Evolutionary conservation across 2,113 vertebrate species (phyloP), one percentile per base, ranked within the genome.

Genomic region (Paracanthobrama guichenoti): DNA sequence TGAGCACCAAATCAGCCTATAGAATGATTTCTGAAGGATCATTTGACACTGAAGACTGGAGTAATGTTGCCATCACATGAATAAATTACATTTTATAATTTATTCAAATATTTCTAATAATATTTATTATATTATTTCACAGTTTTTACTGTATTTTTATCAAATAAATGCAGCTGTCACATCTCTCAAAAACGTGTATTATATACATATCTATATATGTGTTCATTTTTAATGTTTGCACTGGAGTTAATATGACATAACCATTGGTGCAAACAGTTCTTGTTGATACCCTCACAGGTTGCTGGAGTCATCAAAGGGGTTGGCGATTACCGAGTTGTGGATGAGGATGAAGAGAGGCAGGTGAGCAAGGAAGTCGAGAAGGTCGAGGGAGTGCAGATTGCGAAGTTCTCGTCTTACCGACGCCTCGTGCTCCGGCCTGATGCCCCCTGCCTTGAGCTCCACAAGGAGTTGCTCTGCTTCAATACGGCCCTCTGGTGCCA

Each of bases 351-450:
- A 90, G 24, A 95, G 87, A 0, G 93, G 92, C 77, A 95, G 88
- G 81, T 92, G 90, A 26, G 89, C 93, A 44, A 93, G 90, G 80
- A 95, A 96, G 89, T 93, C 93, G 4, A 90, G 89, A 87, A 93
- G 86, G 86, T 90, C 86, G 3, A 95, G 90, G 0, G 93, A 90
- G 1, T 89, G 85, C 18, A 91, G 35, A 50, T 85, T 87, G 44
- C 50, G 73, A 59, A 93, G 91, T 26, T 88, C 86, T 81, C 87
- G 84, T 46, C 87, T 83, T 57, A 93, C 18, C 0, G 86, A 84
- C 53, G 87, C 88, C 87, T 94, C 66, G 0, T 91, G 87, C 35
- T 91, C 88, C 81, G 89, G 78, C 0, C 76, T 91, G 60, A 94
- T 93, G 1, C 91, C 91, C 16, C 93, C 91, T 3, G 92, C 91